Base-by-base conservation (phyloP, 1,140 invertebrate genomes). In the Lordiphosa mommai region DNA sequence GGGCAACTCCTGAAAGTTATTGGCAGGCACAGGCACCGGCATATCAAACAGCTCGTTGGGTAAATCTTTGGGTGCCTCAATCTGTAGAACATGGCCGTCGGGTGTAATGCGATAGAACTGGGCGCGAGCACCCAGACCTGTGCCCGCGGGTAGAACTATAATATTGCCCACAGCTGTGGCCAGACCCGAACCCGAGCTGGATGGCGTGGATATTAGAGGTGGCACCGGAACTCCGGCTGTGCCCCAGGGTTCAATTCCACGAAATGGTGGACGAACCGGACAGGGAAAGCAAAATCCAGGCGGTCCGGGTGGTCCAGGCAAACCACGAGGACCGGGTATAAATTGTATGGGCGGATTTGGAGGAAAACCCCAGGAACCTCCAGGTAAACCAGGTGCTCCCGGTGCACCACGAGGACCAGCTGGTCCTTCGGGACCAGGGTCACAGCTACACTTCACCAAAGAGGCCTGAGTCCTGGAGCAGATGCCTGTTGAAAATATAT, bases 381-480 rank as follows among this genome's bases (percentile, higher is more conserved):
- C 80, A 0, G 79, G 79, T 0, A 70, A 53, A 29, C 79, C 79
- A 0, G 73, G 79, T 23, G 67, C 56, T 10, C 70, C 70, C 0
- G 66, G 61, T 1, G 55, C 14, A 4, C 79, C 79, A 12, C 57
- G 47, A 5, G 57, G 61, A 0, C 68, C 77, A 3, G 48, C 23
- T 2, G 68, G 59, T 23, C 69, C 69, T 13, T 41, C 46, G 4
- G 69, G 44, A 8, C 77, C 77, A 10, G 80, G 59, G 17, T 85
- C 80, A 55, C 79, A 84, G 4, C 55, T 65, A 34, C 79, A 84
- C 16, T 73, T 80, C 36, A 79, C 33, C 9, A 84, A 34, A 2
- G 79, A 67, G 9, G 61, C 80, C 2, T n/a, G 27, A 5, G 34
- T 34, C 12, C 9, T 27, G 1, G 48, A 34, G 4, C 8, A 65